phyloP scores from a whole-genome alignment of 2,797 vertebrate species.

The Carcharodon carcharias region DNA sequence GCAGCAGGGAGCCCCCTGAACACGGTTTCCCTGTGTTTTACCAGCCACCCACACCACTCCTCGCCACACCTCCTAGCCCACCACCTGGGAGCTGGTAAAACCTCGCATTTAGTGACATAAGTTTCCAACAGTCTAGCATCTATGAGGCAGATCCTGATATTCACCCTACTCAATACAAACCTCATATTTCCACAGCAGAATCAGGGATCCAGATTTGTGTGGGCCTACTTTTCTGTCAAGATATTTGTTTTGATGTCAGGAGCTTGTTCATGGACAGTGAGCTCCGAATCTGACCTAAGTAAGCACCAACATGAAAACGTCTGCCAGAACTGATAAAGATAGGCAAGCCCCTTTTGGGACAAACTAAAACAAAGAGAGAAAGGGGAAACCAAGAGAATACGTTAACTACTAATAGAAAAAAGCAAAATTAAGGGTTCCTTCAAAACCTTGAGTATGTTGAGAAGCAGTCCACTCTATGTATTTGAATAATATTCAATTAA shows the following conservation, averaged over 20 bases:
- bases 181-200: neutral
- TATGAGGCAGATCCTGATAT: neutral
- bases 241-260: neutral
- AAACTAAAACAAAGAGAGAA: neutral
- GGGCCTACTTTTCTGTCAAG: neutral
- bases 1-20: too few species aligned
- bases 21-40: too few species aligned
- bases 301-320: neutral
- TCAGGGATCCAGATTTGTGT: neutral
- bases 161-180: neutral
- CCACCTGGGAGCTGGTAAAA: neutral
- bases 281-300: neutral
- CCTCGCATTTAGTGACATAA: neutral
- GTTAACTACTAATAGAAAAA: neutral
- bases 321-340: neutral
- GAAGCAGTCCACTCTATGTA: neutral
- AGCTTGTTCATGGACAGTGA: neutral
- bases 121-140: neutral
- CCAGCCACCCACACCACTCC: too few species aligned
- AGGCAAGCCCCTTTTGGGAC: neutral
- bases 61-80: too few species aligned
- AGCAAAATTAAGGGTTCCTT: neutral
- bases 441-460: neutral
- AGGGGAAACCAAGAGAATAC: neutral
- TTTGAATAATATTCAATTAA: neutral